Evolutionary conservation across 2,797 vertebrate species (phyloP).

Genomic region (Sebastes trivittatus): DNA sequence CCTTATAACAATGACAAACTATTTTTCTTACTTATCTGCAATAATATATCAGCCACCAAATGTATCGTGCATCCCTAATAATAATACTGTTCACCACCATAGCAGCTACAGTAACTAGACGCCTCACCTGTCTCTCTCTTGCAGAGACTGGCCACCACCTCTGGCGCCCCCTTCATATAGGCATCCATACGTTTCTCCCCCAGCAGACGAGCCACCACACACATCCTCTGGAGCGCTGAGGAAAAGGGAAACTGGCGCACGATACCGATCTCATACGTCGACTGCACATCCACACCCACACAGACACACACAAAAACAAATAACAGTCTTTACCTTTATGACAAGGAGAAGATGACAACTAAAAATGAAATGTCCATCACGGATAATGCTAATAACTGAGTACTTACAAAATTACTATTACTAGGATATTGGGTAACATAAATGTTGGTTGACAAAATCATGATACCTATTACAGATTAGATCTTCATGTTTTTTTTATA

Average conservation of each 20-base stretch:
- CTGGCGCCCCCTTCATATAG: slow-evolving; percentile 95
- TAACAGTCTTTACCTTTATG: background rate
- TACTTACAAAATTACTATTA: background rate
- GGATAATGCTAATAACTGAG: background rate
- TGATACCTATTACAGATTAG: background rate
- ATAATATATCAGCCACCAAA: background rate
- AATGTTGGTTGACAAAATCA: background rate
- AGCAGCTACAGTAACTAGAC: background rate
- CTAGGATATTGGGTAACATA: background rate
- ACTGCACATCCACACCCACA: slow-evolving; percentile 70
- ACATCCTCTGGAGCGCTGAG: slow-evolving; percentile 94
- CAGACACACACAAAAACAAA: background rate
- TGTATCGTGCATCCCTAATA: background rate
- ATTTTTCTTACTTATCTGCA: background rate
- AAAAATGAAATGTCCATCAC: background rate
- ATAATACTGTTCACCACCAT: background rate
- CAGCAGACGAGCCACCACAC: slow-evolving; percentile 89
- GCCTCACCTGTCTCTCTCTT: slow-evolving; percentile 90
- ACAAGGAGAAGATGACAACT: background rate
- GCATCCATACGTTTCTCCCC: slow-evolving; percentile 97
- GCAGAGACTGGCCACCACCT: slow-evolving; percentile 92
- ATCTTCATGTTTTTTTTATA: background rate
- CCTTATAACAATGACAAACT: background rate
- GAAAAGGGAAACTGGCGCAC: slow-evolving; percentile 98
- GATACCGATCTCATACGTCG: slow-evolving; percentile 93